Base-by-base conservation (phyloP, 2,888 invertebrate genomes). In the Nemotelus pantherinus region DNA sequence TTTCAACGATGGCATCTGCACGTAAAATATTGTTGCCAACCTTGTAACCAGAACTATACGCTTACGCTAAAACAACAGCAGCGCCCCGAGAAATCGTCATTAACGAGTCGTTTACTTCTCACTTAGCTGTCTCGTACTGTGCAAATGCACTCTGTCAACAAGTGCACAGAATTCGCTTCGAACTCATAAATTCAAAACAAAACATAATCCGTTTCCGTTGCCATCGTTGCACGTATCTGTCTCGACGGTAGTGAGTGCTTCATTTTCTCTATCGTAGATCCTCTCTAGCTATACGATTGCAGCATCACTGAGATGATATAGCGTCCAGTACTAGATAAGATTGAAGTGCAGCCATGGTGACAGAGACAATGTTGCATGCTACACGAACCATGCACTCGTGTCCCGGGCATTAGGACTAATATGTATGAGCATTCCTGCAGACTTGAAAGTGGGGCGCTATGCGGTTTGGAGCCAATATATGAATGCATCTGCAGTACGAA, bases 71-170 rank as follows among this genome's bases (percentile, higher is more conserved):
- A 25, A 41, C 43, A 63, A 43, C 25, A 39, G 3, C 63, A 57
- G 25, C 63, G 43, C 63, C 43, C 10, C 41, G 10, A 25, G 6
- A 72, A 72, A 72, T 58, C 72, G 25, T 25, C 47, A 72, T 72
- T 72, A 72, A 58, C 39, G 72, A 44, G 58, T 47, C 58, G 72
- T 72, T 72, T 72, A 58, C 25, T 72, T 72, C 72, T 45, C 72
- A 72, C 60, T 72, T 72, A 53, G 72, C 72, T 60, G 58, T 47
- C 10, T 43, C 39, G n/a, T 55, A 39, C 47, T 25, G 25, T 25
- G 25, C 25, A 25, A 25, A 25, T 25, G 25, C 58, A 60, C 39
- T 47, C 48, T 60, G 60, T 72, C 72, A 72, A 72, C 72, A 72
- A 72, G 72, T 72, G 47, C 58, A 65, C 25, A 25, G 39, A 47